phyloP scores from a whole-genome alignment of 2,113 vertebrate genomes.

The Melanerpes formicivorus region DNA sequence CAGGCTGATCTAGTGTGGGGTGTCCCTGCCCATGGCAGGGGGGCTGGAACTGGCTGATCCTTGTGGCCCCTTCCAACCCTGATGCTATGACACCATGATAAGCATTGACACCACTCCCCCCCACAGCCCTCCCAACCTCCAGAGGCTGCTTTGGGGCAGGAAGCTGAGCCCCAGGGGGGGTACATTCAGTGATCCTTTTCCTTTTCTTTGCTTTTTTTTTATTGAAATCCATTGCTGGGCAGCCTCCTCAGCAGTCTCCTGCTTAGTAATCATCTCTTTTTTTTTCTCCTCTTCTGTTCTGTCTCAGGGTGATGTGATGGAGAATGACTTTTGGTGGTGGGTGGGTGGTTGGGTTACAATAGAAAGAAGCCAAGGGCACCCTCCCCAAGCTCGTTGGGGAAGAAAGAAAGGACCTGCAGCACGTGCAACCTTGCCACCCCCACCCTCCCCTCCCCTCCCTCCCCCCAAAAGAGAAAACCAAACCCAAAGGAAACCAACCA shows the following conservation, averaged over 20 bases:
- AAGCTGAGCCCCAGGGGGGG: neutral
- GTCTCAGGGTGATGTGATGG: conserved; percentile 78
- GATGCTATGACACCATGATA: too few species aligned
- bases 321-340: conserved; percentile 9
- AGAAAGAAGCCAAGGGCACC: conserved; percentile 85
- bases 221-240: conserved; percentile 87
- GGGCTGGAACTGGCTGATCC: too few species aligned
- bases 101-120: too few species aligned
- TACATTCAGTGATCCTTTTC: conserved; percentile 17
- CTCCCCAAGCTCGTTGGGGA: conserved; percentile 84
- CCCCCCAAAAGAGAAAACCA: conserved; percentile 62
- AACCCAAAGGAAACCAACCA: neutral
- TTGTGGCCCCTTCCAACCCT: too few species aligned
- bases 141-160: neutral
- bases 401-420: conserved; percentile 45
- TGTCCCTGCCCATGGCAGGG: too few species aligned
- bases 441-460: too few species aligned
- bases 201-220: conserved; percentile 78
- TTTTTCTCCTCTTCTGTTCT: conserved; percentile 76
- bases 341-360: conserved; percentile 71
- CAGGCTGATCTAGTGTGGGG: too few species aligned
- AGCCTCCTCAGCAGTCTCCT: conserved; percentile 65
- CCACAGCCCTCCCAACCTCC: too few species aligned
- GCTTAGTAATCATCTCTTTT: too few species aligned
- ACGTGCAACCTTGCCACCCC: conserved; percentile 35